Percentiles rank a stretch among this genome's conserved stretches.
These are phyloP conservation scores for Brachyistius frenatus DNA, from an alignment of 2,113 vertebrate genomes.

Conservation along the genomic window DNA sequence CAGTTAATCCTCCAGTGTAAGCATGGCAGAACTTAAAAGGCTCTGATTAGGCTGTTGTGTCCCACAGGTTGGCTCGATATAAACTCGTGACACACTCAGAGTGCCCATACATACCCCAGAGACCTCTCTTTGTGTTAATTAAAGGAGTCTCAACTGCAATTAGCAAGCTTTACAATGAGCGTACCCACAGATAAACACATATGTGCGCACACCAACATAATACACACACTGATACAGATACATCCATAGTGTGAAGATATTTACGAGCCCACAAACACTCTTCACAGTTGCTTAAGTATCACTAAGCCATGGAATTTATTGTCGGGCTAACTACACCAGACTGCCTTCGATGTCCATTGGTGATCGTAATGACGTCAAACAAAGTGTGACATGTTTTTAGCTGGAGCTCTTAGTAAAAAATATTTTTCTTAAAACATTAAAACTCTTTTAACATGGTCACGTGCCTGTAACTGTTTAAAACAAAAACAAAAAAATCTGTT, in stretches of 20 bases:
- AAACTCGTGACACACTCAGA: conserved; percentile 79
- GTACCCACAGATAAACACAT: conserved; percentile 54
- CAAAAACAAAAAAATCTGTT: too few species aligned
- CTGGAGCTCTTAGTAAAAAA: neutral
- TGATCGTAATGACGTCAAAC: neutral
- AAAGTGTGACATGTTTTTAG: neutral
- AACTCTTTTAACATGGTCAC: too few species aligned
- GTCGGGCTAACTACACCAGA: conserved; percentile 9
- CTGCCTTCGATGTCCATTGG: neutral
- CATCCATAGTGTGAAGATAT: conserved; percentile 49
- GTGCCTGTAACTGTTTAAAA: too few species aligned
- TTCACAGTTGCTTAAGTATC: conserved; percentile 36
- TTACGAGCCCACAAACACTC: conserved; percentile 54
- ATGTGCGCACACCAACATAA: conserved; percentile 5
- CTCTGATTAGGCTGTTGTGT: conserved; percentile 82
- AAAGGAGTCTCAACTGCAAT: conserved; percentile 81
- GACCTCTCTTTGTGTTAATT: conserved; percentile 83
- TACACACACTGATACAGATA: conserved; percentile 45
- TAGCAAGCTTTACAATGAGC: conserved; percentile 75
- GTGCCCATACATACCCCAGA: conserved; percentile 67
- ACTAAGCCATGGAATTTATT: conserved; percentile 13
- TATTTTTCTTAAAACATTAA: neutral
- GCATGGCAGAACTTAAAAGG: conserved; percentile 81
- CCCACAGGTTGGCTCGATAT: conserved; percentile 79
- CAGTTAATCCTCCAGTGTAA: conserved; percentile 74